Base-by-base conservation (phyloP, 2,797 vertebrate genomes). In the Margarornis squamiger region DNA sequence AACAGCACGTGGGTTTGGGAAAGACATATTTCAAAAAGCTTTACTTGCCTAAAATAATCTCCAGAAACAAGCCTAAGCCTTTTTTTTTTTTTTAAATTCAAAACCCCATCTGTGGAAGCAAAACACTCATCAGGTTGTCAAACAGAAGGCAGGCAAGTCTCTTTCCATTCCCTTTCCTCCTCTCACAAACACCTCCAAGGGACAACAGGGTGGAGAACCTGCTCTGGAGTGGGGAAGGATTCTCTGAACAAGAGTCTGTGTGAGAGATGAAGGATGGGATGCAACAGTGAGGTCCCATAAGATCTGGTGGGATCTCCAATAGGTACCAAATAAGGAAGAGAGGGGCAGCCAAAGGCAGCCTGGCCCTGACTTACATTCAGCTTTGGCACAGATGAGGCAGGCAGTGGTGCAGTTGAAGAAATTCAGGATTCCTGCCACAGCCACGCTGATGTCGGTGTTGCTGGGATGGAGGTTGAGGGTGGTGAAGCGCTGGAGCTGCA, bases 321-420 rank as follows among this genome's bases (percentile, higher is more conserved):
- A 30, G 29, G 39, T 71, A 62, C 24, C 36, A 32, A 30, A 6
- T 19, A 46, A 0, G 5, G 41, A 79, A 38, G 38, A 71, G 72
- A 9, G 3, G n/a, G 54, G 12, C 51, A 62, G 59, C 19, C 4
- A 8, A 20, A 12, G 1, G 8, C 81, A 34, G 57, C 45, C 51
- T 16, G 34, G 88, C 38, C 27, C 11, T 12, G 52, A 99, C 99
- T 99, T 97, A 99, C 99, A 99, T 98, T 99, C 99, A 68, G 99
- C 99, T 97, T 99, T 99, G 96, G 99, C 99, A 91, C 99, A 99
- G 98, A 99, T 99, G 98, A 99, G 99, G 97, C 99, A 99, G 97
- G 99, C 98, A 24, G 99, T 98, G 98, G 99, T 99, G 97, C 99
- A 98, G 98, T 99, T 99, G 70, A 99, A 99, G 98, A 99, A 99